These are phyloP conservation scores for Neosilurus mollespiculum DNA, from an alignment of 2,797 vertebrate species.

Conservation along the genomic window DNA sequence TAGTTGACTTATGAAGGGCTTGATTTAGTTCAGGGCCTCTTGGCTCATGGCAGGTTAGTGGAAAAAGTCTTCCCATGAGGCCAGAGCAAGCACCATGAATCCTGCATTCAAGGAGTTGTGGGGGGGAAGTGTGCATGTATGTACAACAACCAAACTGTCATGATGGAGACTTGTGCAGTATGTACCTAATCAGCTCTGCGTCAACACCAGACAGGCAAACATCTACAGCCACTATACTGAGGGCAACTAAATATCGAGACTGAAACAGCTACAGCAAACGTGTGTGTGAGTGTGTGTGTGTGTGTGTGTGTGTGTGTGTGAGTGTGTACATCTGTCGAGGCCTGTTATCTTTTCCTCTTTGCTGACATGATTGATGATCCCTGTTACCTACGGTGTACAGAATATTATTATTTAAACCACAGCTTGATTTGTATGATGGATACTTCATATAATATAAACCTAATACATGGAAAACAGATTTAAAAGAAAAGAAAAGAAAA, in stretches of 20 bases:
- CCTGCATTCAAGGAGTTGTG: constrained; percentile 69
- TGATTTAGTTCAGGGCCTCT: constrained; percentile 65
- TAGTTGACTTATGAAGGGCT: constrained; percentile 70
- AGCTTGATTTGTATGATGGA: no score
- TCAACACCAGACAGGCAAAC: background rate
- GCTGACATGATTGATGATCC: background rate
- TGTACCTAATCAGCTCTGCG: background rate
- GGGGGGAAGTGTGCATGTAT: constrained; percentile 54
- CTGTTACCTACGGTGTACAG: background rate
- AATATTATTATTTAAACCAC: constrained; percentile 2
- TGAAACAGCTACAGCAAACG: background rate
- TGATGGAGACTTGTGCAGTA: constrained; percentile 24
- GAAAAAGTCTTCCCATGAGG: constrained; percentile 68
- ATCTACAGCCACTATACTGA: background rate
- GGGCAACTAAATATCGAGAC: background rate
- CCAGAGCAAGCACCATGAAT: constrained; percentile 64
- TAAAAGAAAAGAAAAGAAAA: background rate
- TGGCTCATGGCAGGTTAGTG: constrained; percentile 63
- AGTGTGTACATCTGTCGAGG: background rate
- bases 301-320: background rate
- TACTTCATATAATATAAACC: background rate
- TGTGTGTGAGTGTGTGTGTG: background rate
- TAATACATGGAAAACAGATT: background rate
- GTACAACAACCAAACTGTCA: constrained; percentile 56
- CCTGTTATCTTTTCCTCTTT: background rate